phyloP scores from a whole-genome alignment of 2,113 vertebrate genomes.

The Coptodon rendalli region DNA sequence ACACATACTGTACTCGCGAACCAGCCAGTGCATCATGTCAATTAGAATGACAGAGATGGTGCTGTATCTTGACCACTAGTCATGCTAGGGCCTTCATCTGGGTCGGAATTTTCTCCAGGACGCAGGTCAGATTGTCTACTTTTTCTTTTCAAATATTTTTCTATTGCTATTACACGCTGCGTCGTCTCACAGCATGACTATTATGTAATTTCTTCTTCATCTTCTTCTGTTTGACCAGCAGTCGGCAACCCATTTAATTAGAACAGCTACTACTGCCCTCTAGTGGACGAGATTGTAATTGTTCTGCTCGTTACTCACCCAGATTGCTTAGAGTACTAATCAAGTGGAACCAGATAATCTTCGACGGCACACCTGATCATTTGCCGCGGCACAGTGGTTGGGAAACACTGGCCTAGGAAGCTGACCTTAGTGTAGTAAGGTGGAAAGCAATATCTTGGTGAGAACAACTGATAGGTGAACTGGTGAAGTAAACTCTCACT shows the following conservation, averaged over 20 bases:
- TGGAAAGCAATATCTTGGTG: not conserved
- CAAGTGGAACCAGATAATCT: not conserved
- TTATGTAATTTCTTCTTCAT: not conserved
- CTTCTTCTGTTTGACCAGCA: not conserved
- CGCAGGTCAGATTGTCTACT: accelerated
- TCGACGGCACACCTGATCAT: not conserved
- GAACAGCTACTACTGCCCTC: not conserved
- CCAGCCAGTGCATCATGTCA: not conserved
- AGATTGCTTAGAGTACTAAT: not conserved
- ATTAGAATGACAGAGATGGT: slow-evolving; percentile 29
- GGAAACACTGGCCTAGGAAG: not conserved
- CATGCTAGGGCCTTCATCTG: not conserved
- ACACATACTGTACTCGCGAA: not conserved
- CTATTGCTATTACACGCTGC: not conserved
- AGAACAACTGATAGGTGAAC: not conserved
- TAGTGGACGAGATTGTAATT: not conserved
- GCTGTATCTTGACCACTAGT: not conserved
- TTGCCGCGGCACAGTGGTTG: not conserved
- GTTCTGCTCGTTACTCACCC: not conserved
- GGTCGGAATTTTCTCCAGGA: not conserved
- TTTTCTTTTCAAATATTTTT: not conserved
- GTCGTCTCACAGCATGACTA: not conserved
- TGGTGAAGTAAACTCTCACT: not conserved
- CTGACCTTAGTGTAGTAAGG: not conserved
- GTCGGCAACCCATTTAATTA: not conserved